phyloP scores from a whole-genome alignment of 1,140 invertebrate species.

The Neodiprion lecontei region DNA sequence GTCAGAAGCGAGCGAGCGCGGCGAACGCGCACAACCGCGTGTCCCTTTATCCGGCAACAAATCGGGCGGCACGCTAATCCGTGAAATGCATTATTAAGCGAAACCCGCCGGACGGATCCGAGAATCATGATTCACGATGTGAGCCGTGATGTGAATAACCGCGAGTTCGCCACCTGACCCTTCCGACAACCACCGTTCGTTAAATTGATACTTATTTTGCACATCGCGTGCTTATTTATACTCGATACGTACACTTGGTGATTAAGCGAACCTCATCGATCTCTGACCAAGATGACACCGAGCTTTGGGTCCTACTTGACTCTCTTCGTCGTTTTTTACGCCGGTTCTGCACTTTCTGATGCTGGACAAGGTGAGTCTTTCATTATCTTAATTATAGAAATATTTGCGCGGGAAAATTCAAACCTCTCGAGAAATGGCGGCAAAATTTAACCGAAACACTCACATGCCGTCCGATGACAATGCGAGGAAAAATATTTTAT shows the following conservation, averaged over 20 bases:
- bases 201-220: too few relatives aligned
- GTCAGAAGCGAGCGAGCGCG: neutral
- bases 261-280: too few relatives aligned
- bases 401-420: too few relatives aligned
- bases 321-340: neutral
- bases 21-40: neutral
- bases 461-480: too few relatives aligned
- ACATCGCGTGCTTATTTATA: too few relatives aligned
- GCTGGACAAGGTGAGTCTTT: neutral
- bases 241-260: too few relatives aligned
- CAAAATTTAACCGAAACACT: too few relatives aligned
- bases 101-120: neutral
- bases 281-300: neutral
- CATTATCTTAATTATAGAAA: too few relatives aligned
- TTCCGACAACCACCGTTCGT: neutral
- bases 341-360: neutral
- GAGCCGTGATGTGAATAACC: neutral
- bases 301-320: neutral
- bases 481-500: too few relatives aligned
- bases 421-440: too few relatives aligned
- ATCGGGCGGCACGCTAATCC: too few relatives aligned
- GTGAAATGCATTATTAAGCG: neutral
- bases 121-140: conserved; percentile 1
- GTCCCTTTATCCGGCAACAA: too few relatives aligned
- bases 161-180: neutral